Evolutionary conservation across 2,113 vertebrate genomes (phyloP).

Genomic region (Octodon degus): DNA sequence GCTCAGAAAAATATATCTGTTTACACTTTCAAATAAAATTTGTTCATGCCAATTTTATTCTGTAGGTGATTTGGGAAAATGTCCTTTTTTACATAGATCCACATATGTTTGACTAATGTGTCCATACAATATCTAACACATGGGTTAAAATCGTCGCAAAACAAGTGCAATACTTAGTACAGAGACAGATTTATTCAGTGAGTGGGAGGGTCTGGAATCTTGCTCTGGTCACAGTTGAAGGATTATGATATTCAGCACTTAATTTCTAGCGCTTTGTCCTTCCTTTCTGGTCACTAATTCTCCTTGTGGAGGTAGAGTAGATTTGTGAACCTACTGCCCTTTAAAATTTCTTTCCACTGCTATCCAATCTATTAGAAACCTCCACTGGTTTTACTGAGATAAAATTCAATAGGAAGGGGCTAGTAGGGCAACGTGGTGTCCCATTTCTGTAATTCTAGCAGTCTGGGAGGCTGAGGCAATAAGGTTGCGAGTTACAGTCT

Average conservation of each 20-base stretch:
- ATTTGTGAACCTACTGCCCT: background rate
- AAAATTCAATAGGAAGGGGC: background rate
- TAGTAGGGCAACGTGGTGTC: background rate
- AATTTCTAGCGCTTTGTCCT: background rate
- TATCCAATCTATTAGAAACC: rapidly evolving
- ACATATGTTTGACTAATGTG: background rate
- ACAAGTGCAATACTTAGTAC: no score
- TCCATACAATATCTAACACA: background rate
- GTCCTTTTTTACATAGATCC: background rate
- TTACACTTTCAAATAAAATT: background rate
- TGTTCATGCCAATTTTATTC: background rate
- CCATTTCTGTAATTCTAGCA: background rate
- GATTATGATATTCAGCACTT: background rate
- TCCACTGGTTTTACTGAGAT: background rate
- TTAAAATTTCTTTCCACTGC: rapidly evolving
- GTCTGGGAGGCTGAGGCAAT: background rate
- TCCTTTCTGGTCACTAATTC: background rate
- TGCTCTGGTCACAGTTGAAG: background rate
- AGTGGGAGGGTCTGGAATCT: rapidly evolving
- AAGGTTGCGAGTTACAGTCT: background rate
- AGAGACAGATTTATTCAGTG: background rate
- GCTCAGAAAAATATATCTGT: background rate
- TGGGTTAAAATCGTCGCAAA: background rate
- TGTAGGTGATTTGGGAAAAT: background rate
- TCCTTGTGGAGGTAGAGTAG: background rate